Conservation (phyloP, 2,888 invertebrate species). For the Onthophagus sagittarius region DNA sequence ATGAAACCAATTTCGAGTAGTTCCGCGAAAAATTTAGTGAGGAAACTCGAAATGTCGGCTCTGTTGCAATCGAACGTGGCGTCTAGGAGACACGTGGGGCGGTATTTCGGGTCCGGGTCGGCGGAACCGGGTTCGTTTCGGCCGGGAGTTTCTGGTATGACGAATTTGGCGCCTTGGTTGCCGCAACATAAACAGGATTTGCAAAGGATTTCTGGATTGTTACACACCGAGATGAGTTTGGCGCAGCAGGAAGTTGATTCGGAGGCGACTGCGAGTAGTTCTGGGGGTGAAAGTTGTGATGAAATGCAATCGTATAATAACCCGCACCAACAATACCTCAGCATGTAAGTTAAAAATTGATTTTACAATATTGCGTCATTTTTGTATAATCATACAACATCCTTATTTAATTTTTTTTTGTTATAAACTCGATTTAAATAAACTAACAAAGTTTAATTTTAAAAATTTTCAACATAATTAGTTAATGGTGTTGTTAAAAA, state of each 20-base stretch:
- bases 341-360: conserved; percentile 81
- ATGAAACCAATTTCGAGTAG: conserved; percentile 50
- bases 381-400: too few species aligned
- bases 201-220: conserved; percentile 67
- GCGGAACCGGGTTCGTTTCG: conserved; percentile 31
- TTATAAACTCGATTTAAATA: too few species aligned
- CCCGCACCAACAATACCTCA: conserved; percentile 68
- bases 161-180: conserved; percentile 49
- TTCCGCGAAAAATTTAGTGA: conserved; percentile 57
- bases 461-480: too few species aligned
- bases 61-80: conserved; percentile 45
- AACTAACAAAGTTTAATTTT: too few species aligned
- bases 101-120: conserved; percentile 56
- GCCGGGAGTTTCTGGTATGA: conserved; percentile 35
- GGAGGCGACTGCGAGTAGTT: conserved; percentile 90
- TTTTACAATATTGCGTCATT: too few species aligned
- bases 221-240: conserved; percentile 68
- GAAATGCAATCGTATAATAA: conserved; percentile 79
- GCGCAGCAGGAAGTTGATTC: conserved; percentile 80
- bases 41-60: conserved; percentile 52
- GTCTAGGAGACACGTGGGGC: conserved; percentile 40
- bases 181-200: conserved; percentile 55
- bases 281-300: conserved; percentile 92
- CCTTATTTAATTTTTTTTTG: too few species aligned
- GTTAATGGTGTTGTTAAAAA: too few species aligned